Evolutionary conservation across 2,797 vertebrate genomes (phyloP).

Genomic region (Sebastes itinus): DNA sequence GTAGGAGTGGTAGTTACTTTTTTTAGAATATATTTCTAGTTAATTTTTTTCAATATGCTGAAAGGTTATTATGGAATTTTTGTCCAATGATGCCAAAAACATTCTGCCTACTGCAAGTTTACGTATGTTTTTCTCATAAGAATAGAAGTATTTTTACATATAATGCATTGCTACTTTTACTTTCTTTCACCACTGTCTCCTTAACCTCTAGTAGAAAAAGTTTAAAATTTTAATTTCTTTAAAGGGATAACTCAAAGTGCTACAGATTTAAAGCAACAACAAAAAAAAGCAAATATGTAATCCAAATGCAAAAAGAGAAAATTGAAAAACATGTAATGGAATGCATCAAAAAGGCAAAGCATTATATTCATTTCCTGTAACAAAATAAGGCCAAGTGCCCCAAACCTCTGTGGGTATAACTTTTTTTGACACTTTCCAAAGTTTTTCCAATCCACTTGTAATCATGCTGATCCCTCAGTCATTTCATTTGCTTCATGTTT

Average conservation of each 20-base stretch:
- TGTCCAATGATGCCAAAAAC: too few species aligned
- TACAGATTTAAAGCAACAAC: too few species aligned
- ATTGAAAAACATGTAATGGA: neutral
- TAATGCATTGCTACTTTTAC: neutral
- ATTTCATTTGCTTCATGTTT: neutral
- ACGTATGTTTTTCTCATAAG: neutral
- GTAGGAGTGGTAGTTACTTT: too few species aligned
- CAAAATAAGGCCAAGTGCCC: neutral
- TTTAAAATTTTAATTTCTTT: neutral
- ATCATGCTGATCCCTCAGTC: neutral
- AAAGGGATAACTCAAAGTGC: too few species aligned
- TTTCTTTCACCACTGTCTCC: neutral
- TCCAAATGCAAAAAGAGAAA: too few species aligned
- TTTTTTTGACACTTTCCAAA: neutral
- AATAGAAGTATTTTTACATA: neutral
- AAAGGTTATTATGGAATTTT: too few species aligned
- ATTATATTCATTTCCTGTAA: neutral
- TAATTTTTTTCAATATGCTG: too few species aligned
- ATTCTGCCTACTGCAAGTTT: too few species aligned
- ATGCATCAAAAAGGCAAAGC: neutral
- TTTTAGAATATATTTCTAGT: too few species aligned
- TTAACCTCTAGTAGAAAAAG: neutral
- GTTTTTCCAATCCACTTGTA: neutral
- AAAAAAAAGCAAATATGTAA: too few species aligned
- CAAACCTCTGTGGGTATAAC: neutral